These are phyloP conservation scores for Mormoops blainvillei DNA, from an alignment of 2,113 vertebrate genomes.

Conservation along the genomic window DNA sequence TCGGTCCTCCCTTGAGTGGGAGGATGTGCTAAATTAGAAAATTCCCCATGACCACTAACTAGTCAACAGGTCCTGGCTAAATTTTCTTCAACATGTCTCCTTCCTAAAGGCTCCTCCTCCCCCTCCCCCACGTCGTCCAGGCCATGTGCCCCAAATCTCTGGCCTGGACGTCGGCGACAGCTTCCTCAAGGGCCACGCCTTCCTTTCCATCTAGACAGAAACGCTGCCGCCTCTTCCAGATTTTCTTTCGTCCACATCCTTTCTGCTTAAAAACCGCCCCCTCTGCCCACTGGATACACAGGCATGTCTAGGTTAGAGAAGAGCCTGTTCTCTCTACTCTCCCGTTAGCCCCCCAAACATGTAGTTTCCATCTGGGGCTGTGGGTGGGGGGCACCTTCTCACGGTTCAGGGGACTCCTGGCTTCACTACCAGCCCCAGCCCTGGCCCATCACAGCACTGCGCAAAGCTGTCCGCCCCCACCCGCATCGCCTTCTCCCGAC, in stretches of 20 bases:
- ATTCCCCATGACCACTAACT: background rate
- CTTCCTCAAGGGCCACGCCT: background rate
- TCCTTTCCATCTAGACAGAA: background rate
- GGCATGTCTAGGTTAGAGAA: rapidly evolving
- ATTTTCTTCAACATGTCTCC: too few relatives aligned
- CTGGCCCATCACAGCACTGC: background rate
- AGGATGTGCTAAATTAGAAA: background rate
- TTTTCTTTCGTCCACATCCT: background rate
- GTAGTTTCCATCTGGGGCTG: background rate
- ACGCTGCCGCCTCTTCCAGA: background rate
- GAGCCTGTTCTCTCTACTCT: background rate
- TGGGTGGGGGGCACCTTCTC: background rate
- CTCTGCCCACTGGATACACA: background rate
- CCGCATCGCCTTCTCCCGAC: background rate
- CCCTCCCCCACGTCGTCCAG: too few relatives aligned
- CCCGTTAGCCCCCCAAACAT: background rate
- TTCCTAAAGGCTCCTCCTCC: background rate
- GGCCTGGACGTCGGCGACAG: background rate
- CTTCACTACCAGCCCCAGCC: background rate
- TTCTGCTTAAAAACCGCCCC: background rate
- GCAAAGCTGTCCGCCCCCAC: background rate
- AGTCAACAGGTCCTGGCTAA: background rate
- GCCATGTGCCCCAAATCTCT: too few relatives aligned
- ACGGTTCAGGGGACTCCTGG: background rate
- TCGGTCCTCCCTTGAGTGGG: background rate